These are phyloP conservation scores for Ptychodera flava DNA, from an alignment of 35 echinoderm and acorn worm species.

Conservation along the genomic window DNA sequence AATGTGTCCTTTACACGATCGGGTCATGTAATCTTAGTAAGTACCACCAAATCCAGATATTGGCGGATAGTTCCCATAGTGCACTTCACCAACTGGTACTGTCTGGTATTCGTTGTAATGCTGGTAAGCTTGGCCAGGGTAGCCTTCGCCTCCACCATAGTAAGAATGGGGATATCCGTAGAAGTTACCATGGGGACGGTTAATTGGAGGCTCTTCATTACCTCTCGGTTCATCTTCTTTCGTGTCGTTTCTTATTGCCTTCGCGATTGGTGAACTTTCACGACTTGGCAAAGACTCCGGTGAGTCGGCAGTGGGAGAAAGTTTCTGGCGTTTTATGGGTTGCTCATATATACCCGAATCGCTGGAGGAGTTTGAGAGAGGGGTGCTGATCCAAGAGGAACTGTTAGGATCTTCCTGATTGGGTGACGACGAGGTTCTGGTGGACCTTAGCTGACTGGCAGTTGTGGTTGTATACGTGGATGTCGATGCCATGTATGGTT, in stretches of 20 bases:
- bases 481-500: background rate
- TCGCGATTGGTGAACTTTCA: background rate
- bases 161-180: background rate
- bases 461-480: background rate
- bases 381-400: background rate
- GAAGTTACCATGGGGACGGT: background rate
- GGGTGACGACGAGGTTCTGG: background rate
- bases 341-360: background rate
- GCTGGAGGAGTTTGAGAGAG: background rate
- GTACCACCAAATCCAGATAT: background rate
- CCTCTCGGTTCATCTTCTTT: background rate
- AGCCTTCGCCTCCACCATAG: background rate
- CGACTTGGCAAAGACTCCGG: background rate
- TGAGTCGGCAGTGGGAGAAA: too few species aligned
- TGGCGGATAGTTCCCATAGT: background rate
- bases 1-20: background rate
- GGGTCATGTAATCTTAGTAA: background rate
- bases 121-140: background rate
- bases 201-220: background rate
- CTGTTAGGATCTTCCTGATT: background rate
- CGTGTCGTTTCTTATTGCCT: background rate
- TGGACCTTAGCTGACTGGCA: background rate
- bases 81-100: background rate
- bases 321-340: background rate
- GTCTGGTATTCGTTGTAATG: background rate